Evolutionary conservation across 2,113 vertebrate species (phyloP).

Genomic region (Brevimyrus niger): DNA sequence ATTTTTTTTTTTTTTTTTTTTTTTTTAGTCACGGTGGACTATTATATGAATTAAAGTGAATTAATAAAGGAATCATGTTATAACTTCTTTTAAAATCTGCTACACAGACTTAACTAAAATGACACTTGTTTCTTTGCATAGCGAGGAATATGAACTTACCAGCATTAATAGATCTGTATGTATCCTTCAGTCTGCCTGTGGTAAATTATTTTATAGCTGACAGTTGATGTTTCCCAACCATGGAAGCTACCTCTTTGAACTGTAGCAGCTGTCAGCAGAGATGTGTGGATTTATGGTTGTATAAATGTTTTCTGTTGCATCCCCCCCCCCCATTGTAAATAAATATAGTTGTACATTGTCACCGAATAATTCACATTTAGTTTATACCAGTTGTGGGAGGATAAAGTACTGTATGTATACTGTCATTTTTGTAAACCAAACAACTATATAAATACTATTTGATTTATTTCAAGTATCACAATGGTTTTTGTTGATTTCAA

Average conservation of each 20-base stretch:
- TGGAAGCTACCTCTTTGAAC: slow-evolving; percentile 94
- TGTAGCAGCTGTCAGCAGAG: slow-evolving; percentile 81
- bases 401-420: slow-evolving; percentile 74
- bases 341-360: slow-evolving; percentile 75
- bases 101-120: background rate
- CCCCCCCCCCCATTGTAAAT: slow-evolving; percentile 61
- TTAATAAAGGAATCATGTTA: background rate
- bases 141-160: background rate
- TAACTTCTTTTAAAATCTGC: background rate
- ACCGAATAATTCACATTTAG: slow-evolving; percentile 73
- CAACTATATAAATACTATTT: slow-evolving; percentile 60
- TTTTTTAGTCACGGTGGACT: background rate
- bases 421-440: slow-evolving; percentile 78
- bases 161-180: slow-evolving; percentile 41
- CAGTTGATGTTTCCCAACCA: slow-evolving; percentile 77
- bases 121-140: background rate
- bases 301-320: slow-evolving; percentile 33
- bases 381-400: slow-evolving; percentile 78
- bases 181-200: slow-evolving; percentile 42
- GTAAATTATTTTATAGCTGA: slow-evolving; percentile 87
- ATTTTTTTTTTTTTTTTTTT: background rate
- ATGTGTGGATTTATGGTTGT: slow-evolving; percentile 48
- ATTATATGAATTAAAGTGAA: background rate
- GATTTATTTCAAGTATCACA: background rate
- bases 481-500: background rate